Percentiles rank a stretch among this genome's conserved stretches.
phyloP scores from a whole-genome alignment of 2,797 vertebrate genomes.

The Spea hammondii region DNA sequence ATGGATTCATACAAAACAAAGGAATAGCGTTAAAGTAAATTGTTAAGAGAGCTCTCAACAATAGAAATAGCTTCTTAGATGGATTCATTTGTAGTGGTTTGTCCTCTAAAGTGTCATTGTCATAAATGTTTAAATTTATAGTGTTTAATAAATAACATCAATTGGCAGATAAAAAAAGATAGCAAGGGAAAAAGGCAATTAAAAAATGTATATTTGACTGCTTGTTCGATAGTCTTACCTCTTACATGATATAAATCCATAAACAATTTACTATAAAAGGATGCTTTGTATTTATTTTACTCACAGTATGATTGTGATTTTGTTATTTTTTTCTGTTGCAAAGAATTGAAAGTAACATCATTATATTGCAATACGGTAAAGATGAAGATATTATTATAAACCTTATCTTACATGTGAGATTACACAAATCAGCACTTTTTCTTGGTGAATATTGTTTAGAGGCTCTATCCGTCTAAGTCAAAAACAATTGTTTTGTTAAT shows the following conservation, averaged over 20 bases:
- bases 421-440: constrained; percentile 42
- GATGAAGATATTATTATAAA: constrained; percentile 35
- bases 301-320: constrained; percentile 3
- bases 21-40: neutral
- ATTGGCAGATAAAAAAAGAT: neutral
- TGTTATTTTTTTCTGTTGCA: neutral
- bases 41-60: neutral
- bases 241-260: constrained; percentile 2
- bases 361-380: constrained; percentile 6
- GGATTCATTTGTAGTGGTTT: constrained; percentile 4
- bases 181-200: neutral
- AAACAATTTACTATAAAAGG: neutral
- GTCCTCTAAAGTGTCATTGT: neutral
- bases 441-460: constrained; percentile 31
- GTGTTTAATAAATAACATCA: neutral
- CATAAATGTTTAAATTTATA: neutral
- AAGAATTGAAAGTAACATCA: constrained; percentile 1
- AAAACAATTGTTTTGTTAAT: constrained; percentile 38
- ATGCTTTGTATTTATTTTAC: constrained; percentile 5
- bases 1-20: neutral
- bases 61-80: neutral
- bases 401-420: constrained; percentile 27
- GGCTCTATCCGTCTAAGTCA: constrained; percentile 35
- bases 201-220: neutral
- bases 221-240: constrained; percentile 17